Conservation (phyloP, 2,797 vertebrate genomes). For the Columba guinea region DNA sequence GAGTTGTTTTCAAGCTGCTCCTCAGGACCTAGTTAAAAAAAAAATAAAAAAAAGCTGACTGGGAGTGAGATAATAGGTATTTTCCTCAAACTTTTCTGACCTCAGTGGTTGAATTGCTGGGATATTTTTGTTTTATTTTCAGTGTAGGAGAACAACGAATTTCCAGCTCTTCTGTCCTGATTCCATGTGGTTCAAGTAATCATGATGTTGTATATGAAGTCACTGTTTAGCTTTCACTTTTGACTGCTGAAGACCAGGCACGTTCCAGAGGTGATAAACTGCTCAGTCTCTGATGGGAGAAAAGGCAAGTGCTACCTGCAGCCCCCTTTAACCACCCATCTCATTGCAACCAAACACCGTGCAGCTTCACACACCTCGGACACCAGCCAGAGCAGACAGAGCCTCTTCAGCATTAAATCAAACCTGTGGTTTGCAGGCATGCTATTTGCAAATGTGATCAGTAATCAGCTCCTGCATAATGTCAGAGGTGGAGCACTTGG, state of each 20-base stretch:
- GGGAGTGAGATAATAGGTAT: not conserved
- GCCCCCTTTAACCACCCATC: not conserved
- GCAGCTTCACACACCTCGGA: rapidly evolving
- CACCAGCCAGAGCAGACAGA: not conserved
- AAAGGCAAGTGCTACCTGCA: not conserved
- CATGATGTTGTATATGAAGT: not conserved
- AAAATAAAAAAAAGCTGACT: not conserved
- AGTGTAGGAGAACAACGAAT: not conserved
- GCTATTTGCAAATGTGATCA: rapidly evolving
- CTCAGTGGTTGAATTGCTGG: not conserved
- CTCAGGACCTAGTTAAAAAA: not conserved
- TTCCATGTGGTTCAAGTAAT: not conserved
- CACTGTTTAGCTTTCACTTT: not conserved
- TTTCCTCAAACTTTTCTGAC: not conserved
- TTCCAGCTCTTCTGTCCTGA: not conserved
- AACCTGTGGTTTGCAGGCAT: not conserved
- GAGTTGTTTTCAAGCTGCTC: not conserved
- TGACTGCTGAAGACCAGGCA: not conserved
- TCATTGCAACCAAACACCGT: rapidly evolving
- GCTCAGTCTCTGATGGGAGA: not conserved
- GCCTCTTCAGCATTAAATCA: not conserved
- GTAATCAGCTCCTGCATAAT: not conserved
- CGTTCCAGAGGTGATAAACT: not conserved
- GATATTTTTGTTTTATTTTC: not conserved
- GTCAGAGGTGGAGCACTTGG: not conserved